phyloP scores from a whole-genome alignment of 2,888 invertebrate genomes.

The Mechanitis mazaeus region DNA sequence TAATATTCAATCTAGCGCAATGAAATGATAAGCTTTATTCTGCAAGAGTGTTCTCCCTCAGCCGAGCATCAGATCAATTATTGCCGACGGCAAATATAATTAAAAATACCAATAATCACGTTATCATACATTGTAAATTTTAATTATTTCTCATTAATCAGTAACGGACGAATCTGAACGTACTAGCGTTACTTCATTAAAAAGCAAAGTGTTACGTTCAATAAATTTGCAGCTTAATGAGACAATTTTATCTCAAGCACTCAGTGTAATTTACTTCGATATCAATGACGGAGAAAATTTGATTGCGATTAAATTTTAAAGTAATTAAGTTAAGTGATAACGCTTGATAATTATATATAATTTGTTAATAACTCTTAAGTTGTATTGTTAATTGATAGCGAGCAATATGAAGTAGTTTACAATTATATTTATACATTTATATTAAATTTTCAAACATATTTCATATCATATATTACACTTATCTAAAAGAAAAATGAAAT shows the following conservation, averaged over 20 bases:
- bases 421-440: no score
- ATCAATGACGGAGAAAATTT: constrained; percentile 26
- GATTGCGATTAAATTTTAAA: constrained; percentile 25
- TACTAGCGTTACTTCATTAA: constrained; percentile 15
- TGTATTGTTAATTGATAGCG: background rate
- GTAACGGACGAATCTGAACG: constrained; percentile 7
- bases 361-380: background rate
- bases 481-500: no score
- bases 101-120: constrained; percentile 3
- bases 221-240: constrained; percentile 28
- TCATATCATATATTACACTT: no score
- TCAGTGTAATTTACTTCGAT: constrained; percentile 20
- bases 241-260: constrained; percentile 24
- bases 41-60: constrained; percentile 1
- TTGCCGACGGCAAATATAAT: constrained; percentile 5
- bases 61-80: background rate
- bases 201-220: constrained; percentile 21
- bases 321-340: constrained; percentile 5
- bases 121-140: constrained; percentile 12
- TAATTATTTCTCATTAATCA: constrained; percentile 16
- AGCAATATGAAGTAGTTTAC: background rate
- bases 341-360: background rate
- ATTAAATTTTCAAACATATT: no score
- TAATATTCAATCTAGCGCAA: background rate
- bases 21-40: constrained; percentile 1